Conservation (phyloP, 2,113 vertebrate genomes). For the Corvus moneduloides region DNA sequence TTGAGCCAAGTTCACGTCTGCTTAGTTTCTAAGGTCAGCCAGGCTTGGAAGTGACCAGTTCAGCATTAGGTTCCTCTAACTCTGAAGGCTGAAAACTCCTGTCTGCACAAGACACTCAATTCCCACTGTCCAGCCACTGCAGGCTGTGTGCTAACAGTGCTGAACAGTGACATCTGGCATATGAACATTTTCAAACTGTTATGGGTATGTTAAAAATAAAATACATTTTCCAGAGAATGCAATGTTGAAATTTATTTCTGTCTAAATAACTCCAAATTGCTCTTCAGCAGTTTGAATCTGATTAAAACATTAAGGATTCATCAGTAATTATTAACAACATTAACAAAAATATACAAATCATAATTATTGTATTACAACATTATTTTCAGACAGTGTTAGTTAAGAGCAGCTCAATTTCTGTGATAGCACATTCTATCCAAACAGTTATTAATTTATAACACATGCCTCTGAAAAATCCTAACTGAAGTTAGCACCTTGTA, state of each 20-base stretch:
- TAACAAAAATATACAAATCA: not conserved
- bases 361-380: not conserved
- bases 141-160: not conserved
- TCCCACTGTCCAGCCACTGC: not conserved
- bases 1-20: not conserved
- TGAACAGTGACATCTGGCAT: not conserved
- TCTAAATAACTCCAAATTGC: not conserved
- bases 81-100: not conserved
- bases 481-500: not conserved
- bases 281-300: not conserved
- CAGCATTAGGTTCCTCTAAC: not conserved
- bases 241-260: not conserved
- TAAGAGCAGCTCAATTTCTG: not conserved
- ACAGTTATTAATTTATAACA: not conserved
- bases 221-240: not conserved
- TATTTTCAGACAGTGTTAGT: constrained; percentile 27
- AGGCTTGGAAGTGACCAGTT: not conserved
- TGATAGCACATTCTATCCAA: not conserved
- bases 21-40: not conserved
- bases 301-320: not conserved
- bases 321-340: not conserved
- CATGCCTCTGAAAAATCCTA: not conserved
- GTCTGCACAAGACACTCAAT: not conserved
- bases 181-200: not conserved
- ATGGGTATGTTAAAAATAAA: not conserved